Evolutionary conservation across 2,888 invertebrate genomes (phyloP).

Genomic region (Platycheirus albimanus): DNA sequence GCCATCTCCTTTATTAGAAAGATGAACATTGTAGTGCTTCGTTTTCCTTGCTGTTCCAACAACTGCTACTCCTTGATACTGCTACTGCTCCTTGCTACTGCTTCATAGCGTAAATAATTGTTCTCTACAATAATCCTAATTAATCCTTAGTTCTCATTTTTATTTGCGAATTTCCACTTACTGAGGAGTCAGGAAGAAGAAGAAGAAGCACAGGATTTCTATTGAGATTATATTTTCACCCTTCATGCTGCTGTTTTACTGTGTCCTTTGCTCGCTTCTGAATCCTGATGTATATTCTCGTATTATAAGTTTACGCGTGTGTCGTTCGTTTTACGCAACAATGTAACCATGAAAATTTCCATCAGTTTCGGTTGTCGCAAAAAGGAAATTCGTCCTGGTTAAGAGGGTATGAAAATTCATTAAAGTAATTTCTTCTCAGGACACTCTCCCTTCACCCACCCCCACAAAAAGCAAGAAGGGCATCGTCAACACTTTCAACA

Average conservation of each 20-base stretch:
- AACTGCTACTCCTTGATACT: no score
- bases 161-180: constrained; percentile 51
- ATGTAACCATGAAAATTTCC: constrained; percentile 63
- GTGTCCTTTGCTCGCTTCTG: background rate
- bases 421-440: constrained; percentile 77
- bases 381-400: constrained; percentile 71
- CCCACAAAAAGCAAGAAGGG: background rate
- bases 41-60: no score
- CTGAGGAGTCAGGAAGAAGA: no score
- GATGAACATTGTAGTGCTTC: constrained; percentile 28
- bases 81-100: background rate
- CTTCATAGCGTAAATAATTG: constrained; percentile 52
- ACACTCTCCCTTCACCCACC: background rate
- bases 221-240: constrained; percentile 54
- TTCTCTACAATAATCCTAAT: constrained; percentile 63
- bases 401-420: constrained; percentile 76
- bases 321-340: constrained; percentile 59
- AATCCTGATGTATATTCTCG: background rate
- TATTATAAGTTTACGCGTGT: constrained; percentile 57
- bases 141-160: constrained; percentile 65
- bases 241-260: background rate
- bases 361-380: constrained; percentile 72
- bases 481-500: constrained; percentile 46
- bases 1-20: no score
- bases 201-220: constrained; percentile 41